Percentiles rank a stretch among this genome's conserved stretches.
phyloP scores from a whole-genome alignment of 2,113 vertebrate species.

The Hepsetus odoe region DNA sequence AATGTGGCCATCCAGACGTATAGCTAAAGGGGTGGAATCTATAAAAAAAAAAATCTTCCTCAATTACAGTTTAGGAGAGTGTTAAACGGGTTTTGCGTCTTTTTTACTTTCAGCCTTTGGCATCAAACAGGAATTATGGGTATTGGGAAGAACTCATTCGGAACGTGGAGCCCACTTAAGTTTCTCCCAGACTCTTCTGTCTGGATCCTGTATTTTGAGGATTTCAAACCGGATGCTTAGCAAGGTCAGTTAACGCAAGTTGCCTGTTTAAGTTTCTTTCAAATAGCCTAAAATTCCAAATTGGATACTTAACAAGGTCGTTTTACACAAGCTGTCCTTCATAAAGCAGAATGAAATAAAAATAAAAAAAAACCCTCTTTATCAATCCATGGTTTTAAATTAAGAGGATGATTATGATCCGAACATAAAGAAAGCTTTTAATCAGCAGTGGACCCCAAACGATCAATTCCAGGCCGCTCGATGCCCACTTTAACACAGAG shows the following conservation, averaged over 20 bases:
- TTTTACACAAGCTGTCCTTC: background rate
- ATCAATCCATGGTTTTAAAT: constrained; percentile 5
- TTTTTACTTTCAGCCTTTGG: constrained; percentile 34
- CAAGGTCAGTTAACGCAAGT: too few species aligned
- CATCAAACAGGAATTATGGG: constrained; percentile 24
- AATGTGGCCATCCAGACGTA: too few species aligned
- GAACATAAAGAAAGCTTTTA: constrained; percentile 49
- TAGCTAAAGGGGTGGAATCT: background rate
- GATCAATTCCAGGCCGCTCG: constrained; percentile 36
- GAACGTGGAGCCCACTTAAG: constrained; percentile 1
- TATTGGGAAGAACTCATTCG: constrained; percentile 27
- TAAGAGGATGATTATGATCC: constrained; percentile 35
- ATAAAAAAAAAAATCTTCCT: background rate
- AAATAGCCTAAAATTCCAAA: background rate
- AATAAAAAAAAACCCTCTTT: background rate
- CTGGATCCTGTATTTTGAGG: too few species aligned
- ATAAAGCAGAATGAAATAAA: background rate
- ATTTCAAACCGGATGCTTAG: too few species aligned
- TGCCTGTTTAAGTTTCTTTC: too few species aligned
- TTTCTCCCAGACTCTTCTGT: too few species aligned
- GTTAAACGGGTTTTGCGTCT: constrained; percentile 13
- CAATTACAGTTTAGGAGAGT: constrained; percentile 24
- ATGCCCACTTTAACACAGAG: constrained; percentile 42
- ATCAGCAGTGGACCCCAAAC: constrained; percentile 42
- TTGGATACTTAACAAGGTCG: background rate